Evolutionary conservation across 2,797 vertebrate species (phyloP).

Genomic region (Paratrypauchen microcephalus): DNA sequence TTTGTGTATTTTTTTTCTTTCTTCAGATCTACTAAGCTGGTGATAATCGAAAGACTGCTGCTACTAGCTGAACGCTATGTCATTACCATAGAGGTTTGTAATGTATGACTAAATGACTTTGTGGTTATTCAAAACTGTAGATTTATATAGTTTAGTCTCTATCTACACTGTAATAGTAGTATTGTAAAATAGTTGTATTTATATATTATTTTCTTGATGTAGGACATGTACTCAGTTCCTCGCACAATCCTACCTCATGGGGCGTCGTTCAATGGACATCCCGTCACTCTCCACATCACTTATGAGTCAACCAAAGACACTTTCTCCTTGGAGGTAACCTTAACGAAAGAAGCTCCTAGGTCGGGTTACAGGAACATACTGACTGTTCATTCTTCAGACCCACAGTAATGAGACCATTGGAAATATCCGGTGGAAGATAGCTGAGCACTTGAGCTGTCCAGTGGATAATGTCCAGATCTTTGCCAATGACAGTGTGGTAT

Average conservation of each 20-base stretch:
- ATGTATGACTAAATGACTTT: not conserved
- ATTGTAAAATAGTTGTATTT: not conserved
- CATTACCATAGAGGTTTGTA: slow-evolving; percentile 94
- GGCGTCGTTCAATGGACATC: slow-evolving; percentile 96
- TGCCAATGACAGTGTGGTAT: slow-evolving; percentile 96
- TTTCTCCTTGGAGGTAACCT: slow-evolving; percentile 90
- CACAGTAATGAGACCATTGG: slow-evolving; percentile 98
- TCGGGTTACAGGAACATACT: slow-evolving; percentile 11
- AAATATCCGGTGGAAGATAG: slow-evolving; percentile 96
- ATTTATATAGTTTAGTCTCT: not conserved
- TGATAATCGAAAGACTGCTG: slow-evolving; percentile 96
- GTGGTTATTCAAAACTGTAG: not conserved
- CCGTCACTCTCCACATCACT: slow-evolving; percentile 92
- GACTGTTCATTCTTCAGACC: slow-evolving; percentile 77
- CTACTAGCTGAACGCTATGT: slow-evolving; percentile 97
- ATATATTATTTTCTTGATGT: slow-evolving; percentile 22
- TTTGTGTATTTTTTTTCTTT: slow-evolving; percentile 13
- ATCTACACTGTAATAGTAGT: too few species aligned
- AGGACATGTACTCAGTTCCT: slow-evolving; percentile 98
- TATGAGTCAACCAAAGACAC: slow-evolving; percentile 99
- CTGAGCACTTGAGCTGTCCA: slow-evolving; percentile 92
- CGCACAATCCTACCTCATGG: slow-evolving; percentile 99
- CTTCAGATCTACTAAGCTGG: slow-evolving; percentile 93
- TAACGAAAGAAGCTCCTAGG: not conserved
- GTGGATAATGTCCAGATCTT: slow-evolving; percentile 99